Percentiles rank a stretch among this genome's conserved stretches.
phyloP scores from a whole-genome alignment of 2,888 invertebrate genomes.

The Tethea ocularis region DNA sequence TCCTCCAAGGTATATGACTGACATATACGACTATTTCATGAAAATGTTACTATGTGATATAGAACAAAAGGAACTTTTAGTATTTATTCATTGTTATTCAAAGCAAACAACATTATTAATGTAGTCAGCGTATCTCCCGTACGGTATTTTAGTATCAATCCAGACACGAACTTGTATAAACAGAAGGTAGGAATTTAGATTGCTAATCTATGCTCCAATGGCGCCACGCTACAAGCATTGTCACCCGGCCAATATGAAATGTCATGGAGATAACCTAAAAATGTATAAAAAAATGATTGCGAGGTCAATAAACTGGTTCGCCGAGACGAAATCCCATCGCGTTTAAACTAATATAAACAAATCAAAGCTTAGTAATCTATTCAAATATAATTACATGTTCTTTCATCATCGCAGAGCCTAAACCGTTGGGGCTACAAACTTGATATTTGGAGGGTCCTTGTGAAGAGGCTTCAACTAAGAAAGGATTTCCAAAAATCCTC shows the following conservation, averaged over 20 bases:
- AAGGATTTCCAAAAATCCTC: too few relatives aligned
- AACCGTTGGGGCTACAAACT: too few relatives aligned
- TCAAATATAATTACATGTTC: too few relatives aligned
- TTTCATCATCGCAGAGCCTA: too few relatives aligned
- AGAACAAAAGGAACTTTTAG: not conserved
- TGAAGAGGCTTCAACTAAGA: too few relatives aligned
- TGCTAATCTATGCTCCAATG: slow-evolving; percentile 16
- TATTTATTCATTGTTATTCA: not conserved
- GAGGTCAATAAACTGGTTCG: not conserved
- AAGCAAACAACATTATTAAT: not conserved
- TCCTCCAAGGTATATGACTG: too few relatives aligned
- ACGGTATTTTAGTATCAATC: slow-evolving; percentile 1
- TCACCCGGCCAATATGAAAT: slow-evolving; percentile 21
- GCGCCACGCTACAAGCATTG: slow-evolving; percentile 16
- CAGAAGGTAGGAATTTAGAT: not conserved
- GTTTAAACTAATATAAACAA: not conserved
- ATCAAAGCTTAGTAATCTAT: not conserved
- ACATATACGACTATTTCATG: too few relatives aligned
- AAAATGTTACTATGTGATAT: too few relatives aligned
- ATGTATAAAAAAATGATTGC: not conserved
- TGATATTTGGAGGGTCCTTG: too few relatives aligned
- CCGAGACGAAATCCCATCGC: not conserved
- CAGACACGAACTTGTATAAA: not conserved
- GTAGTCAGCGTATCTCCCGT: not conserved
- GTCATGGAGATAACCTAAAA: slow-evolving; percentile 32